These are phyloP conservation scores for Crotalus tigris DNA, from an alignment of 2,113 vertebrate genomes.

Conservation along the genomic window DNA sequence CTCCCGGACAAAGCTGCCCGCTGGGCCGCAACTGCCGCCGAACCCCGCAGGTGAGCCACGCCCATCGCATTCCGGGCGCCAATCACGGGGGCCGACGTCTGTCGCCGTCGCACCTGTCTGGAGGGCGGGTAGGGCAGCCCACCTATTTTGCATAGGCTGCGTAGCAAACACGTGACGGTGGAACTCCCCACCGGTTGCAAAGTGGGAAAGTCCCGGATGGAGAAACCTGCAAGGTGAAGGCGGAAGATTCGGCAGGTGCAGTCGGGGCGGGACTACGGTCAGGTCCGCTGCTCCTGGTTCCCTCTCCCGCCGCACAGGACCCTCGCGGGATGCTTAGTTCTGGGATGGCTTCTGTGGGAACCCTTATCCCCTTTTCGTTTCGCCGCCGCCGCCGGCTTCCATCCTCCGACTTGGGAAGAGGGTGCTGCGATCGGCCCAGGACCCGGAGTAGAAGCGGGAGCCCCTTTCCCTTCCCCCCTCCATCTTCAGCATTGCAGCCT, in stretches of 20 bases:
- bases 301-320: background rate
- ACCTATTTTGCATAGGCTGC: background rate
- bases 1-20: background rate
- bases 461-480: too few relatives aligned
- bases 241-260: background rate
- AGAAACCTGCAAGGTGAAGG: background rate
- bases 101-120: background rate
- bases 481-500: background rate
- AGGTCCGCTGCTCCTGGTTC: background rate
- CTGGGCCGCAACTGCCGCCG: too few relatives aligned
- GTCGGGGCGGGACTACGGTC: background rate
- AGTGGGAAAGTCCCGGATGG: background rate
- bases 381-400: background rate
- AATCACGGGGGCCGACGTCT: background rate
- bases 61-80: background rate
- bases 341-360: background rate
- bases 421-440: fast-evolving
- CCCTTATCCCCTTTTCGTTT: background rate
- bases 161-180: fast-evolving
- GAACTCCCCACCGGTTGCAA: background rate
- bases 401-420: background rate
- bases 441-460: background rate
- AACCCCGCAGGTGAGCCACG: background rate
- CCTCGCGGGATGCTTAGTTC: background rate
- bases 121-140: background rate